Evolutionary conservation across 2,797 vertebrate genomes (phyloP).

Genomic region (Carapus acus): DNA sequence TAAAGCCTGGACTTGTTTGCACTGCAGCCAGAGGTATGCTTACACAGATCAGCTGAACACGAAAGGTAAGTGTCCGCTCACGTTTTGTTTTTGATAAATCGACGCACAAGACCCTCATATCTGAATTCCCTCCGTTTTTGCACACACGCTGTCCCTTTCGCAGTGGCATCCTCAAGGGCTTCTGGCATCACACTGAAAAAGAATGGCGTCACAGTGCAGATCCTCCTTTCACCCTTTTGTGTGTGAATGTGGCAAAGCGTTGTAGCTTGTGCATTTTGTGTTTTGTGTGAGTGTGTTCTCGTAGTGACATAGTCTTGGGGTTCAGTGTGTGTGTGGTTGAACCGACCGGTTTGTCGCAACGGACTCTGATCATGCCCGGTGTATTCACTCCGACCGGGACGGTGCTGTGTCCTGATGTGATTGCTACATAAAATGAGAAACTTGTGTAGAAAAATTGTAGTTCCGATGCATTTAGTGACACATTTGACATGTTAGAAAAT

Average conservation of each 20-base stretch:
- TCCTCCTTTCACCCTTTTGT: slow-evolving; percentile 55
- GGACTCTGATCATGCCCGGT: not conserved
- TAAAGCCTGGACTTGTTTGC: slow-evolving; percentile 99
- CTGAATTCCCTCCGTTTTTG: slow-evolving; percentile 46
- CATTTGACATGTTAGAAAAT: no score
- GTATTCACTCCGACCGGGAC: no score
- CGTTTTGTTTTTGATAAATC: slow-evolving; percentile 72
- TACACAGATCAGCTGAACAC: slow-evolving; percentile 85
- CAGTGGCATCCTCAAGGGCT: slow-evolving; percentile 76
- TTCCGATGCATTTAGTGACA: no score
- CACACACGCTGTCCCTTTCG: slow-evolving; percentile 39
- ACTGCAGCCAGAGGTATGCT: slow-evolving; percentile 97
- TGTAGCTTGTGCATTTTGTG: slow-evolving; percentile 40
- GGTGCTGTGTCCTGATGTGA: no score
- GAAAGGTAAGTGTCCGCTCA: slow-evolving; percentile 90
- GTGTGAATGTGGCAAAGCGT: slow-evolving; percentile 39
- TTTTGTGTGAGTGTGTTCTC: slow-evolving; percentile 46
- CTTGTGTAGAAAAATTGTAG: no score
- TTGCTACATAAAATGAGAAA: no score
- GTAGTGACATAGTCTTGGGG: slow-evolving; percentile 51
- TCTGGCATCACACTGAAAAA: slow-evolving; percentile 97
- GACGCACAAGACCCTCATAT: slow-evolving; percentile 52
- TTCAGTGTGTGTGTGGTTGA: slow-evolving; percentile 36
- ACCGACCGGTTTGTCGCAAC: slow-evolving; percentile 34
- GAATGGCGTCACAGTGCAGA: slow-evolving; percentile 97